Evolutionary conservation across 2,797 vertebrate genomes (phyloP).

Genomic region (Pseudochirops cupreus): DNA sequence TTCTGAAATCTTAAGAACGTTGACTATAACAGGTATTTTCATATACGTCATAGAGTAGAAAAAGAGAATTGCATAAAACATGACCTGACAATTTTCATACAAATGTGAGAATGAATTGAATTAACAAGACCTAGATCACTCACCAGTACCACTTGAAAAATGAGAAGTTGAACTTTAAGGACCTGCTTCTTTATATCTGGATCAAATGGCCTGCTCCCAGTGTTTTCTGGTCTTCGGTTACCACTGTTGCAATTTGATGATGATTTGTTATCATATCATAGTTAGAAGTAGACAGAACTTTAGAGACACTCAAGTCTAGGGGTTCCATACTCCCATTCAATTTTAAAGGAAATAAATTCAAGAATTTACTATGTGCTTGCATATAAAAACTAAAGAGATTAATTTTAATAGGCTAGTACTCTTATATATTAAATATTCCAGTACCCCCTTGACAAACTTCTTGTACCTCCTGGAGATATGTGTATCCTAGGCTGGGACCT

Average conservation of each 20-base stretch:
- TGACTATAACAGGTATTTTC: not conserved
- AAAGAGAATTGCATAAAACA: not conserved
- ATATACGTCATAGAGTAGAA: not conserved
- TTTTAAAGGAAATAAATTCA: not conserved
- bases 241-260: not conserved
- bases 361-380: not conserved
- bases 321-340: not conserved
- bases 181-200: not conserved
- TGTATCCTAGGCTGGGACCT: not conserved
- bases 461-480: not conserved
- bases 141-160: constrained; percentile 43
- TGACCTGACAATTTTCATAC: not conserved
- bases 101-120: constrained; percentile 27
- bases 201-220: constrained; percentile 9
- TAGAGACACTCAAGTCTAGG: not conserved
- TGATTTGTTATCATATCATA: not conserved
- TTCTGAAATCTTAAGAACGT: not conserved
- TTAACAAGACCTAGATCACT: constrained; percentile 41
- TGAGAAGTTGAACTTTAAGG: constrained; percentile 64
- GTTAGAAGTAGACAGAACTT: not conserved
- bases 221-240: constrained; percentile 23
- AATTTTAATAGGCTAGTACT: not conserved
- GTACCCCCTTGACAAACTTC: not conserved
- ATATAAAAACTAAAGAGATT: not conserved
- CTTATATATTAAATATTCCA: not conserved